Conservation (phyloP, 2,797 vertebrate genomes). For the Miichthys miiuy region DNA sequence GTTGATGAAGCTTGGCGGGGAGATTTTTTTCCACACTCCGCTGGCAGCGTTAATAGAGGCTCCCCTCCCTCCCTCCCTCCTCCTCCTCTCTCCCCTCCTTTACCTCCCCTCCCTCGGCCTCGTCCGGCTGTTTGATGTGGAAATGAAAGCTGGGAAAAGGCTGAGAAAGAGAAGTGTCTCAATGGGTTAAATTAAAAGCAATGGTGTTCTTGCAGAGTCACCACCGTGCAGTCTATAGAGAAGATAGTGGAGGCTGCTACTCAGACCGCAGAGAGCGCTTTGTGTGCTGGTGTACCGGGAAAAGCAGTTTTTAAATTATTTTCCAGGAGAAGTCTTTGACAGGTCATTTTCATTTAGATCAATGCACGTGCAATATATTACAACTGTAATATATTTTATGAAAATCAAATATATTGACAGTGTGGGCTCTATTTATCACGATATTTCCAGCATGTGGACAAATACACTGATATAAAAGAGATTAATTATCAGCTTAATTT, state of each 20-base stretch:
- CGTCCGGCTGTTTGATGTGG: slow-evolving; percentile 86
- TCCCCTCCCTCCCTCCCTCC: slow-evolving; percentile 26
- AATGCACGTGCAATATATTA: background rate
- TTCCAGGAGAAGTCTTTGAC: background rate
- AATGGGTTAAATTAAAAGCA: slow-evolving; percentile 87
- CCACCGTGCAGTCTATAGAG: slow-evolving; percentile 71
- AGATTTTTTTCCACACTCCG: slow-evolving; percentile 87
- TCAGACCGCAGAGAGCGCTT: slow-evolving; percentile 7
- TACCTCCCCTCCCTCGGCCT: slow-evolving; percentile 27
- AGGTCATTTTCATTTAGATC: slow-evolving; percentile 1
- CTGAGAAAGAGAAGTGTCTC: slow-evolving; percentile 68
- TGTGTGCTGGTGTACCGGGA: background rate
- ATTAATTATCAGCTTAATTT: background rate
- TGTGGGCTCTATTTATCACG: background rate
- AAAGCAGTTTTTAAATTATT: background rate
- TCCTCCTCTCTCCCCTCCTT: background rate
- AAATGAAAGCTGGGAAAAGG: slow-evolving; percentile 84
- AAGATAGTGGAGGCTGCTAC: slow-evolving; percentile 16
- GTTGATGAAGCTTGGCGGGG: slow-evolving; percentile 88
- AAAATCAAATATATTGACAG: background rate
- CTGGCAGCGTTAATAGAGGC: slow-evolving; percentile 87
- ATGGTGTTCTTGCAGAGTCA: slow-evolving; percentile 78
- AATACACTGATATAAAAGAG: background rate
- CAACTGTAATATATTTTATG: background rate
- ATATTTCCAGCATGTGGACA: background rate